Evolutionary conservation across 30 jellyfish, hydroid and myxozoan genomes (phyloP).

Genomic region (Hydractinia symbiolongicarpus): DNA sequence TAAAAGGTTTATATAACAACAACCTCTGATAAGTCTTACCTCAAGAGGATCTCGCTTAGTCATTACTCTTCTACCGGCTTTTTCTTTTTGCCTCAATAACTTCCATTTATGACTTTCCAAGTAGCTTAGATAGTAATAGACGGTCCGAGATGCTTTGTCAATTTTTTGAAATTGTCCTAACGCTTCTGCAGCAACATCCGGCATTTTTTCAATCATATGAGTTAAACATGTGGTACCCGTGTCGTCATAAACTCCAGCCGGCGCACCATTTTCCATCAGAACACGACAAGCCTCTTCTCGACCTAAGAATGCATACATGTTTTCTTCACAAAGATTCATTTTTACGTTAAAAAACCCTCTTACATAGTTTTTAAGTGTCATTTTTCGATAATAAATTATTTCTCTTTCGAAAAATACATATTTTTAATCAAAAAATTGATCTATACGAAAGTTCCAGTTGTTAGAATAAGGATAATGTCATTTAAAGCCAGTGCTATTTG

Average conservation of each 20-base stretch:
- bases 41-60: constrained; percentile 31
- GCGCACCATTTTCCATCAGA: constrained; percentile 33
- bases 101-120: constrained; percentile 31
- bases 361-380: too few species aligned
- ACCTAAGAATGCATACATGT: not conserved
- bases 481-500: too few species aligned
- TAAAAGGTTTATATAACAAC: not conserved
- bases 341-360: too few species aligned
- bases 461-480: too few species aligned
- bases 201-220: constrained; percentile 41
- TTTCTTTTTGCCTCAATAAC: not conserved
- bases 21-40: constrained; percentile 12
- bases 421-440: too few species aligned
- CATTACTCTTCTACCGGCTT: constrained; percentile 9
- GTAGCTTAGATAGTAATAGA: constrained; percentile 28
- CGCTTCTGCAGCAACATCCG: constrained; percentile 48
- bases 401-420: too few species aligned
- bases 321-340: too few species aligned
- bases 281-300: constrained; percentile 37
- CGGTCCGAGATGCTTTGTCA: constrained; percentile 41
- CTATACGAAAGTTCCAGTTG: too few species aligned
- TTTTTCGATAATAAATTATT: too few species aligned
- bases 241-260: constrained; percentile 45
- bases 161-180: constrained; percentile 36
- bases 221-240: constrained; percentile 34